Evolutionary conservation across 2,888 invertebrate genomes (phyloP), one percentile per base, ranked within the genome.

Genomic region (Ditylenchus weischeri): DNA sequence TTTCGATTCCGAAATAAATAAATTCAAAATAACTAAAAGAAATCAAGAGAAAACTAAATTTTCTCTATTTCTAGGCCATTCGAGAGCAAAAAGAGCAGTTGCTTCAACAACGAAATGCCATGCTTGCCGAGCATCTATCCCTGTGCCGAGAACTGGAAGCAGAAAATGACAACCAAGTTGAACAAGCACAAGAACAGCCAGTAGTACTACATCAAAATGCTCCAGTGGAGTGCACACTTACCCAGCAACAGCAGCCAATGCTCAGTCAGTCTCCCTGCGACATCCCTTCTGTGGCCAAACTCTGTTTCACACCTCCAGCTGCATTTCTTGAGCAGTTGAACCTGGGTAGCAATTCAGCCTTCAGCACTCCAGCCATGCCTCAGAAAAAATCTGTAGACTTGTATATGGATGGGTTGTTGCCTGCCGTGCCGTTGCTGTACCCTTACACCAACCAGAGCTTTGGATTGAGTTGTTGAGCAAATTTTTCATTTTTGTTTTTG

Each of bases 341-440:
- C 15, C 43, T 43, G 15, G 43, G 43, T 15, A 8, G 43, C 43
- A 43, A 43, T 43, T 43, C 43, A 1, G 29, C 54, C 54, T 54
- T 54, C 13, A 54, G 13, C 54, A 21, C 11, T 23, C 54, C 54
- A 21, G 54, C 54, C 2, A 29, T 29, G 43, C 43, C 43, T 43
- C 21, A 36, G 36, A 59, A 59, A 59, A 59, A 29, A 35, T 15
- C 67, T 69, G 36, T 51, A 68, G 58, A 65, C 47, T 43, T 43
- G 21, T 36, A 59, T 48, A 75, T 72, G 54, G 79, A 79, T 64
- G 80, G 80, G 8, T 77, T 80, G 18, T 64, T 80, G 15, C 78
- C 80, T 43, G 69, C 71, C 48, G 57, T 71, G 48, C 71, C 73
- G 11, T 77, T 78, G 21, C 73, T 77, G 62, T 76, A 75, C 49